A percentile compares a stretch with the other conserved stretches of the same genome.
phyloP scores from a whole-genome alignment of 1,140 invertebrate species.

The Asbolus verrucosus region DNA sequence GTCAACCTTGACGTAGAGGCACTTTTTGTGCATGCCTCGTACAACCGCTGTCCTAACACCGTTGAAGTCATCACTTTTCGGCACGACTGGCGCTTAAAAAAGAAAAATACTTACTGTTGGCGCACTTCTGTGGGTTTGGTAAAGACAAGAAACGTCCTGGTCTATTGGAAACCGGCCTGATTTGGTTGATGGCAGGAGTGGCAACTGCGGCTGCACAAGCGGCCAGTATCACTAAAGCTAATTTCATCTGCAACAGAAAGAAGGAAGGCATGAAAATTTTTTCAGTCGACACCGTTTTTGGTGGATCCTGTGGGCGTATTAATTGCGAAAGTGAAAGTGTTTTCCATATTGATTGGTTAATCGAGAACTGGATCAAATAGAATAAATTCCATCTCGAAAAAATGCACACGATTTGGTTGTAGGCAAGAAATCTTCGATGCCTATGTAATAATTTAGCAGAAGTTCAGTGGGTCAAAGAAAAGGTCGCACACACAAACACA shows the following conservation, averaged over 20 bases:
- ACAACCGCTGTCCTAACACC: no score
- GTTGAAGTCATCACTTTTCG: no score
- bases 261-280: conserved; percentile 38
- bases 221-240: conserved; percentile 52
- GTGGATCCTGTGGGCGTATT: not conserved
- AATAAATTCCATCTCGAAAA: conserved; percentile 14
- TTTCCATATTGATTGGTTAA: conserved; percentile 13
- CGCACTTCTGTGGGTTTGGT: conserved; percentile 82
- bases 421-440: conserved; percentile 1
- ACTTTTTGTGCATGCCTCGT: no score
- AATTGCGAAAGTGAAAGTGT: conserved; percentile 43
- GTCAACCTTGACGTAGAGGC: no score
- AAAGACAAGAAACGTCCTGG: conserved; percentile 82
- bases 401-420: conserved; percentile 14
- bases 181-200: conserved; percentile 56
- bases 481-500: conserved; percentile 34
- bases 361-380: conserved; percentile 8
- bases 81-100: no score
- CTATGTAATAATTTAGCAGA: conserved; percentile 40
- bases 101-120: conserved; percentile 87
- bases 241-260: conserved; percentile 59
- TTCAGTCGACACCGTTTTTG: not conserved
- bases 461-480: conserved; percentile 43
- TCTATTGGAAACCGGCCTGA: conserved; percentile 60
- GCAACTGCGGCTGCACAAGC: conserved; percentile 52